These are phyloP conservation scores for Apus apus DNA, from an alignment of 2,113 vertebrate species.

Conservation along the genomic window DNA sequence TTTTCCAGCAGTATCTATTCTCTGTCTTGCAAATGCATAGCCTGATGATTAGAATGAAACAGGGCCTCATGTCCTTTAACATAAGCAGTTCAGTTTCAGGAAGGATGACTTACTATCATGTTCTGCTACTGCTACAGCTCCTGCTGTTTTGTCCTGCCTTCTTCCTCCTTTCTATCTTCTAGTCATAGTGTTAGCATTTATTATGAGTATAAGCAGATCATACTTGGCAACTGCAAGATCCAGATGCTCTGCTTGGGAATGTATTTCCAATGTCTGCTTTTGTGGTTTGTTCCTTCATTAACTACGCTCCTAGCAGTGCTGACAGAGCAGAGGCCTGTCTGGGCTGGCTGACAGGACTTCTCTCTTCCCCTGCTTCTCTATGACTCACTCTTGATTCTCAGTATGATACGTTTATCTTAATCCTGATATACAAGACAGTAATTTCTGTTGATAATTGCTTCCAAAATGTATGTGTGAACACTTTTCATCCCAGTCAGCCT, in stretches of 20 bases:
- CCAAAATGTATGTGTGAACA: not conserved
- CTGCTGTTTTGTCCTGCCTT: not conserved
- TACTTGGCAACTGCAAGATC: not conserved
- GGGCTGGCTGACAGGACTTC: not conserved
- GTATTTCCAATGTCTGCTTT: not conserved
- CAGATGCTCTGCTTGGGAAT: not conserved
- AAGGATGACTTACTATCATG: not conserved
- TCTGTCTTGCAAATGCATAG: not conserved
- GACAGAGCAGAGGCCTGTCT: not conserved
- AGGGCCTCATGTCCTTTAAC: not conserved
- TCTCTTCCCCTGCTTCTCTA: not conserved
- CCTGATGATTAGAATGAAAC: not conserved
- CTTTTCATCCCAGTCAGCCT: not conserved
- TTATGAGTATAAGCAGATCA: not conserved
- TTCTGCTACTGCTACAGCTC: not conserved
- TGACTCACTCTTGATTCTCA: not conserved
- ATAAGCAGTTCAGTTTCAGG: not conserved
- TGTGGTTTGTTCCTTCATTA: conserved; percentile 2
- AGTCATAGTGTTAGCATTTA: conserved; percentile 29
- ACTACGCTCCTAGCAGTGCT: not conserved
- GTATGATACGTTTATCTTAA: not conserved
- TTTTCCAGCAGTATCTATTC: not conserved
- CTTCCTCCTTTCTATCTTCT: not conserved
- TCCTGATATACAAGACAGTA: not conserved
- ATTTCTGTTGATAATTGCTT: not conserved